Evolutionary conservation across 2,888 invertebrate species (phyloP).

Genomic region (Yponomeuta malinellus): DNA sequence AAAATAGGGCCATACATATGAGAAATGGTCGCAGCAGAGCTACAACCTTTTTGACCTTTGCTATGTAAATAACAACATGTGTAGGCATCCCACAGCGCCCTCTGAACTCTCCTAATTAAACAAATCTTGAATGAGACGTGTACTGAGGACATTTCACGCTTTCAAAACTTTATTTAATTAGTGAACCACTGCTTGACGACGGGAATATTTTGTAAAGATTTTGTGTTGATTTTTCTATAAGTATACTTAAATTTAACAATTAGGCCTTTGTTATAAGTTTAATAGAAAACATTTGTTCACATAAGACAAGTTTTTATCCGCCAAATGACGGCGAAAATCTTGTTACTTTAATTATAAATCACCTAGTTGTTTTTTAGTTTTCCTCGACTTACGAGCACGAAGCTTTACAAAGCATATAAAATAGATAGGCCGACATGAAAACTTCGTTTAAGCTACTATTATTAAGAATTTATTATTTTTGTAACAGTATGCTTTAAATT

Average conservation of each 20-base stretch:
- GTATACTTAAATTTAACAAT: too few species aligned
- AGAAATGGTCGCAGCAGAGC: not conserved
- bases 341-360: conserved; percentile 3
- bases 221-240: too few species aligned
- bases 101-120: not conserved
- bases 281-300: not conserved
- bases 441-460: not conserved
- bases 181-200: not conserved
- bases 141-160: not conserved
- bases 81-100: not conserved
- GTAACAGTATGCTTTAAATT: too few species aligned
- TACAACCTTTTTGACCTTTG: not conserved
- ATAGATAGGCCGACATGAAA: not conserved
- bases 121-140: not conserved
- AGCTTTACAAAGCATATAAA: not conserved
- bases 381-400: not conserved
- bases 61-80: not conserved
- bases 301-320: not conserved
- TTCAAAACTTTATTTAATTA: not conserved
- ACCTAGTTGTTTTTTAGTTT: not conserved
- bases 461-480: too few species aligned
- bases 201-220: not conserved
- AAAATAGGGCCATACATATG: not conserved
- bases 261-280: not conserved
- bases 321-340: not conserved